phyloP scores from a whole-genome alignment of 2,888 invertebrate species.

The Pandemis heparana region DNA sequence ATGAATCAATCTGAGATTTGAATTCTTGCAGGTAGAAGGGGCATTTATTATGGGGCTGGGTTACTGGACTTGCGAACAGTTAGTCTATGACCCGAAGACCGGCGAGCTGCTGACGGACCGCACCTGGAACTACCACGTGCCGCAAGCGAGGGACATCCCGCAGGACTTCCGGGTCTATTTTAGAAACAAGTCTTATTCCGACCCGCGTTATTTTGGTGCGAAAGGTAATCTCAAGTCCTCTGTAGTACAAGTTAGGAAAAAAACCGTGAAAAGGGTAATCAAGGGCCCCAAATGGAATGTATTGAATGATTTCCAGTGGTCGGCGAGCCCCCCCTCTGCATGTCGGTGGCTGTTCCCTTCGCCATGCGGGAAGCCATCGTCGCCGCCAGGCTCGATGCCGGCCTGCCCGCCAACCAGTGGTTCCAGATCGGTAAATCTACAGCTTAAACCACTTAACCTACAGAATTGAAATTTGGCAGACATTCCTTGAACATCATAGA shows the following conservation, averaged over 20 bases:
- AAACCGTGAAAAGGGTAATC: not conserved
- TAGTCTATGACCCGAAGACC: constrained; percentile 81
- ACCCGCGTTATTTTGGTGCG: constrained; percentile 82
- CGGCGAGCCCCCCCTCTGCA: constrained; percentile 73
- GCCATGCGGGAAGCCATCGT: constrained; percentile 86
- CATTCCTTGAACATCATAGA: no score
- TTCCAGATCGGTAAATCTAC: constrained; percentile 73
- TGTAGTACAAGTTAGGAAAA: no score
- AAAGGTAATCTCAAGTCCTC: constrained; percentile 63
- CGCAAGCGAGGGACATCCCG: constrained; percentile 88
- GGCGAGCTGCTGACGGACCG: constrained; percentile 87
- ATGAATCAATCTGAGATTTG: not conserved
- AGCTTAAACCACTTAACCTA: no score
- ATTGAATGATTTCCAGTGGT: constrained; percentile 55
- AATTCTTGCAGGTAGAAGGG: constrained; percentile 81
- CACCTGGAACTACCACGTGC: constrained; percentile 89
- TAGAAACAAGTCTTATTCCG: constrained; percentile 82
- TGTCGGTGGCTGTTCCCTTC: constrained; percentile 68
- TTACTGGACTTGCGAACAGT: constrained; percentile 88
- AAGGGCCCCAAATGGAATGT: not conserved
- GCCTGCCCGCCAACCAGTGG: constrained; percentile 71
- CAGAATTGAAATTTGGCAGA: no score
- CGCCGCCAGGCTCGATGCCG: constrained; percentile 83
- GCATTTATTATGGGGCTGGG: constrained; percentile 89
- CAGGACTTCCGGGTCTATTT: constrained; percentile 86